Percentiles rank a stretch among this genome's conserved stretches.
Conservation (phyloP, 2,888 invertebrate genomes). For the Corythucha ciliata region DNA sequence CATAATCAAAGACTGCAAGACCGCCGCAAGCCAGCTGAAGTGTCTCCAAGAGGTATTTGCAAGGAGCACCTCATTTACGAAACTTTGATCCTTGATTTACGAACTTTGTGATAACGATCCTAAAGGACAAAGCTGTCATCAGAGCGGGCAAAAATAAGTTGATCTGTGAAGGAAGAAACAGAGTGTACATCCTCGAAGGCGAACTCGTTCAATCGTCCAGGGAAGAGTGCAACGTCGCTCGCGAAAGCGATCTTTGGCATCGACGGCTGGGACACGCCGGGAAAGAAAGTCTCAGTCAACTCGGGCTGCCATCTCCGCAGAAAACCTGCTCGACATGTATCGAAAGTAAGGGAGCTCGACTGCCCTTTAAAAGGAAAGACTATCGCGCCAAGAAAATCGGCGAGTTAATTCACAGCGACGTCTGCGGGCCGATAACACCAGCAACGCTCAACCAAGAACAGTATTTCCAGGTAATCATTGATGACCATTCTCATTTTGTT, state of each 20-base stretch:
- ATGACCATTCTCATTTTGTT: conserved; percentile 36
- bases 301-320: conserved; percentile 5
- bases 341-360: background rate
- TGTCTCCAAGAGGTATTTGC: conserved; percentile 15
- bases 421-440: conserved; percentile 34
- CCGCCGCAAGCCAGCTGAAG: background rate
- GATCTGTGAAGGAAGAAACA: too few species aligned
- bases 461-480: conserved; percentile 35
- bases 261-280: conserved; percentile 12
- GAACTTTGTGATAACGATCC: conserved; percentile 18
- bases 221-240: too few species aligned
- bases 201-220: too few species aligned
- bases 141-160: too few species aligned
- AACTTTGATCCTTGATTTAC: conserved; percentile 12
- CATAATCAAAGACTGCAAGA: background rate
- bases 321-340: conserved; percentile 8
- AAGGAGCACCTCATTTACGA: conserved; percentile 12
- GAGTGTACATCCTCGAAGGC: too few species aligned
- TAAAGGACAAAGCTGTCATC: too few species aligned
- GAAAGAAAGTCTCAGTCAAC: conserved; percentile 7
- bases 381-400: conserved; percentile 22
- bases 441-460: conserved; percentile 27
- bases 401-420: conserved; percentile 33
- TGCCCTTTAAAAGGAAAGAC: conserved; percentile 4
- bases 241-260: conserved; percentile 17